These are phyloP conservation scores for Mirounga angustirostris DNA, from an alignment of 2,113 vertebrate species.

Conservation along the genomic window DNA sequence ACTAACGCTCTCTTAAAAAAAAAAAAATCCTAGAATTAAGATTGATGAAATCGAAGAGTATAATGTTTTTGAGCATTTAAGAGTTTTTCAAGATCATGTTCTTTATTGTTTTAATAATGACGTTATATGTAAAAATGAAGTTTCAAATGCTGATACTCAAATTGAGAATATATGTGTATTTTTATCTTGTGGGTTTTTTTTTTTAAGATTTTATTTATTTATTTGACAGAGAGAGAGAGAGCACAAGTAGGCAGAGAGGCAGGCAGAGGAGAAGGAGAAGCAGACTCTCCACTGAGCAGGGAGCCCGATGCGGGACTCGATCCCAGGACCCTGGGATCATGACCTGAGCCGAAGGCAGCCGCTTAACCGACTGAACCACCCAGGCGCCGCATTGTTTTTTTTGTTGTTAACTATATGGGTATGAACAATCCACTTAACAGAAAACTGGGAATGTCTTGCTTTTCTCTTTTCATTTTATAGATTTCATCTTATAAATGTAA, in stretches of 20 bases:
- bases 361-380: no score
- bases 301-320: no score
- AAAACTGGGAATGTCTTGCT: conserved; percentile 11
- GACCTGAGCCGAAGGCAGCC: no score
- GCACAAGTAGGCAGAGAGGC: no score
- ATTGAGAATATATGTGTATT: conserved; percentile 11
- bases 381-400: background rate
- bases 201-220: background rate
- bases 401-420: conserved; percentile 15
- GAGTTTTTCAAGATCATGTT: conserved; percentile 34
- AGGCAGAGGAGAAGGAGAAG: no score
- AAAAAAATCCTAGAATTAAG: conserved; percentile 18
- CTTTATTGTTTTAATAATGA: background rate
- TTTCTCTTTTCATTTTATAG: conserved; percentile 44
- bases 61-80: conserved; percentile 18
- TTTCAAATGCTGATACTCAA: conserved; percentile 49
- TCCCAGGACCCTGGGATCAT: no score
- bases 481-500: conserved; percentile 42
- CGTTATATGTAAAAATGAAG: conserved; percentile 24
- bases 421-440: conserved; percentile 21
- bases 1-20: background rate
- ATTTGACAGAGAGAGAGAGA: no score
- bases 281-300: no score
- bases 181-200: conserved; percentile 60
- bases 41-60: conserved; percentile 30